These are phyloP conservation scores for Rana temporaria DNA, from an alignment of 2,113 vertebrate genomes.

Conservation along the genomic window DNA sequence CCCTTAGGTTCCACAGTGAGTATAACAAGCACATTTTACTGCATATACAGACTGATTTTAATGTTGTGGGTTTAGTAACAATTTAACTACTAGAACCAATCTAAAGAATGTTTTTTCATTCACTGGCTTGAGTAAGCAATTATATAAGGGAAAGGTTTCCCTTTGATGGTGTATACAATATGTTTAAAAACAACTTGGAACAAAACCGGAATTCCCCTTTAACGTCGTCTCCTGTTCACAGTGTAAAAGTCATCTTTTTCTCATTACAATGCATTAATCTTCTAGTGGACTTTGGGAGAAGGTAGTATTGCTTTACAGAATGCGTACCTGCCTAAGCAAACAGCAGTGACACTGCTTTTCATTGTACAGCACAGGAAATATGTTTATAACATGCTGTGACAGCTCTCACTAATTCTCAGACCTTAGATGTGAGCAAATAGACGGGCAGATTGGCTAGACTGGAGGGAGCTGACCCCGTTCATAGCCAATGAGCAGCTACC, in stretches of 20 bases:
- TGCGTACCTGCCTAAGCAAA: slow-evolving; percentile 70
- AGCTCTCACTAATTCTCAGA: slow-evolving; percentile 58
- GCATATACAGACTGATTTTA: too few relatives aligned
- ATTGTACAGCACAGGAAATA: slow-evolving; percentile 63
- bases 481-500: slow-evolving; percentile 66
- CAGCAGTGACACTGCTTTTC: slow-evolving; percentile 31
- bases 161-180: too few relatives aligned
- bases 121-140: too few relatives aligned
- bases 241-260: background rate
- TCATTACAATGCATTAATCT: background rate
- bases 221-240: background rate
- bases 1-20: too few relatives aligned
- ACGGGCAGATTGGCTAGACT: slow-evolving; percentile 66
- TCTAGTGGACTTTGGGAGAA: background rate
- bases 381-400: slow-evolving; percentile 63
- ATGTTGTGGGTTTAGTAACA: too few relatives aligned
- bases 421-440: slow-evolving; percentile 67
- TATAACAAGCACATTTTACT: too few relatives aligned
- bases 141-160: too few relatives aligned
- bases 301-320: slow-evolving; percentile 36
- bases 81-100: too few relatives aligned
- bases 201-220: background rate
- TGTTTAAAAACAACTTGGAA: too few relatives aligned
- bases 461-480: slow-evolving; percentile 59
- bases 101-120: too few relatives aligned